A percentile compares a stretch with the other conserved stretches of the same genome.
phyloP scores from a whole-genome alignment of 2,797 vertebrate genomes.

The Acipenser oxyrinchus region DNA sequence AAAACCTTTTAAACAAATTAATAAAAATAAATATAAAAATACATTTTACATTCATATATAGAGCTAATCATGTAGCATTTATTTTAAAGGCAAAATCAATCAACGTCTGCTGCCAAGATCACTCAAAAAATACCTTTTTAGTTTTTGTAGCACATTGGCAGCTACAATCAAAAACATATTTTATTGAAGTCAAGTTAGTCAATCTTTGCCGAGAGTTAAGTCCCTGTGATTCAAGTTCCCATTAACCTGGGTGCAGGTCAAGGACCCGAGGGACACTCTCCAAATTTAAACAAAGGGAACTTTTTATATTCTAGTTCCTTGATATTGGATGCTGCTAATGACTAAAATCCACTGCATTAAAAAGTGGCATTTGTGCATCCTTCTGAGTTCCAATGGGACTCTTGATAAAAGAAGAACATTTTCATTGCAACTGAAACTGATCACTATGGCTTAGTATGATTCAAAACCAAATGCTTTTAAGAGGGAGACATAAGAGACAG shows the following conservation, averaged over 20 bases:
- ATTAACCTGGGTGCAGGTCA: conserved; percentile 55
- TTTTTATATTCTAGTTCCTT: conserved; percentile 8
- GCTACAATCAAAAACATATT: conserved; percentile 45
- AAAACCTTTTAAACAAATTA: no score
- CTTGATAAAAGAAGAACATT: no score
- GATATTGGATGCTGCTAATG: neutral
- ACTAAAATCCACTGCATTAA: neutral
- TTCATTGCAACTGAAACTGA: no score
- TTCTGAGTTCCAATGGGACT: neutral
- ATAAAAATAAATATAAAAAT: no score
- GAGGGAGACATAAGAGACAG: no score
- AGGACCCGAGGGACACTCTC: conserved; percentile 50
- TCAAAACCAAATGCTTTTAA: no score
- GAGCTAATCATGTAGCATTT: no score
- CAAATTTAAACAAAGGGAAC: conserved; percentile 22
- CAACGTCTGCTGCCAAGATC: no score
- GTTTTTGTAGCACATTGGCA: conserved; percentile 28
- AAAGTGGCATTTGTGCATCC: neutral
- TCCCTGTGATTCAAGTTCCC: conserved; percentile 44
- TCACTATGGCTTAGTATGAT: no score
- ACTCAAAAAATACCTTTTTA: no score
- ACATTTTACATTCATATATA: no score
- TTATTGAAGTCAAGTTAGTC: neutral
- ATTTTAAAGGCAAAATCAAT: no score
- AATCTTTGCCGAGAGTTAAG: neutral